Evolutionary conservation across 2,888 invertebrate species (phyloP).

Genomic region (Brenthis daphne): DNA sequence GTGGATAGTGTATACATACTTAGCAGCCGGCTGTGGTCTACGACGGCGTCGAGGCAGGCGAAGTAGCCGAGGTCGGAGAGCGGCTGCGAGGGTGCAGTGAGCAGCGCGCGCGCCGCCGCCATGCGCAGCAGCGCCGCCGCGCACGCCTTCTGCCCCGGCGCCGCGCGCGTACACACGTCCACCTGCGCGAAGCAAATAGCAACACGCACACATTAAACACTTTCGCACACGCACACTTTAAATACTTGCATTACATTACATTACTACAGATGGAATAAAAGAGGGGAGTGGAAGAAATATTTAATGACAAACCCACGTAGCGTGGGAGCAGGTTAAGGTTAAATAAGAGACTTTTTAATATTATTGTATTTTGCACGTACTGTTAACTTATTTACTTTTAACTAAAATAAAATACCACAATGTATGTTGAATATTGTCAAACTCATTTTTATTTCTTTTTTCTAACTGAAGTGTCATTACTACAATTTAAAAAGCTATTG

Average conservation of each 20-base stretch:
- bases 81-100: constrained; percentile 94
- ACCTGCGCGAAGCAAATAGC: constrained; percentile 52
- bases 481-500: too few relatives aligned
- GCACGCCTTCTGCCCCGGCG: constrained; percentile 98
- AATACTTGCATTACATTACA: neutral
- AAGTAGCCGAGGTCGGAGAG: constrained; percentile 94
- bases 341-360: too few relatives aligned
- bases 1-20: constrained; percentile 66
- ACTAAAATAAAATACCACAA: too few relatives aligned
- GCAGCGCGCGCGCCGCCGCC: constrained; percentile 90
- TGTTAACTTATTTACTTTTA: too few relatives aligned
- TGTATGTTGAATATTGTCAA: too few relatives aligned
- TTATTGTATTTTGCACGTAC: too few relatives aligned
- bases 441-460: too few relatives aligned
- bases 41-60: constrained; percentile 95
- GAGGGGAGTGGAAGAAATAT: too few relatives aligned
- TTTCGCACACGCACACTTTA: neutral
- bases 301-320: too few relatives aligned
- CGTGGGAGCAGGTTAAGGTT: too few relatives aligned
- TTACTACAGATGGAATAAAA: too few relatives aligned
- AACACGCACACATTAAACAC: neutral
- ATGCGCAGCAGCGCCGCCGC: constrained; percentile 97
- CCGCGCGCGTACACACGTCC: constrained; percentile 93
- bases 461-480: too few relatives aligned
- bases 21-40: constrained; percentile 91